Evolutionary conservation across 2,888 invertebrate genomes (phyloP), one percentile per base, ranked within the genome.

Genomic region (Carcina quercana): DNA sequence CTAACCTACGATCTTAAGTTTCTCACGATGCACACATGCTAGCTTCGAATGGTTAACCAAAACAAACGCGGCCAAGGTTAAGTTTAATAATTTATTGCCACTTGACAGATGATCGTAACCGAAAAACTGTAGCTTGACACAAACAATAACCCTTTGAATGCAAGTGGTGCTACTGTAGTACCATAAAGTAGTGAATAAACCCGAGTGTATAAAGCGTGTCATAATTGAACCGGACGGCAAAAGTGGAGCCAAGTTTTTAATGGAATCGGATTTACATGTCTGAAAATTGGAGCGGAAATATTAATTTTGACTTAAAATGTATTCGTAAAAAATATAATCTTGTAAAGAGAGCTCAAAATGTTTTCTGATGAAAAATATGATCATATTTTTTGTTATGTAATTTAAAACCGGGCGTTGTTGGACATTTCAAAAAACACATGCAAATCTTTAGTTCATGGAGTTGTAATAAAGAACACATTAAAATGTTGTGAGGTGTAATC

Each of bases 41-140:
- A 59, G 44, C 31, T 60, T 53, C 54, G 42, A 56, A 61, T 59
- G 62, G 63, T 57, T 69, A 66, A 71, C 68, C 61, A 66, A 76
- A 80, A 79, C 76, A 82, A 76, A 71, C 69, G 56, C 53, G 54
- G 50, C 64, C 73, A 79, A 79, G 79, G 80, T 76, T 80, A 74
- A 71, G 67, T 65, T 75, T 65, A 70, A 76, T 74, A 82, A 82
- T 80, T 80, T 82, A 73, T 43, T 58, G 12, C 72, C 73, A 74
- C 83, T 83, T 69, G 76, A 78, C 76, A 69, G 46, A 48, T 50
- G 47, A 5, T 53, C 50, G 55, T 60, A 58, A 59, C 56, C 56
- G 51, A 45, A 63, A 75, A 69, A 67, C 56, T 61, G 48, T 68
- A 59, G 47, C 48, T 45, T 54, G 54, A 51, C 56, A 59, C 66